Percentiles rank a stretch among this genome's conserved stretches.
Evolutionary conservation across 2,797 vertebrate species (phyloP).

Genomic region (Sebastes umbrosus): DNA sequence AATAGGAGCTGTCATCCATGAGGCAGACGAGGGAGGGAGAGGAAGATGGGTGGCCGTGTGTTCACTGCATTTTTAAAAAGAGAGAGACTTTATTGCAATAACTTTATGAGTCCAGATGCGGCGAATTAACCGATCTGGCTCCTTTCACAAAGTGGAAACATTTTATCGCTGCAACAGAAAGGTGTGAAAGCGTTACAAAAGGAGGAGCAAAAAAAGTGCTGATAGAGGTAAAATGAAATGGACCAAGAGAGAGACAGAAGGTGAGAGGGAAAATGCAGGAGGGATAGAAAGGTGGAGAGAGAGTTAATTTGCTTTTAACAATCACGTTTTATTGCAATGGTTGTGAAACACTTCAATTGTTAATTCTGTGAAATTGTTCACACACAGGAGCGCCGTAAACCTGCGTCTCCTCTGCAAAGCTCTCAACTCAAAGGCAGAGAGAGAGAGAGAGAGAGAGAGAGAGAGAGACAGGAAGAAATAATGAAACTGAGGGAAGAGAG

Average conservation of each 20-base stretch:
- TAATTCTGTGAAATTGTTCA: slow-evolving; percentile 24
- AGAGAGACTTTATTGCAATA: slow-evolving; percentile 18
- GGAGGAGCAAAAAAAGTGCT: slow-evolving; percentile 22
- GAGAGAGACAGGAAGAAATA: slow-evolving; percentile 5
- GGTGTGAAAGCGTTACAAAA: slow-evolving; percentile 4
- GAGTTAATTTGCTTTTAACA: slow-evolving; percentile 42
- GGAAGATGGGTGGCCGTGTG: slow-evolving; percentile 1
- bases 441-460: not conserved
- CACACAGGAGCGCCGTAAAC: slow-evolving; percentile 20
- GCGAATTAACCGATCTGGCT: slow-evolving; percentile 9
- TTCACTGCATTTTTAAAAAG: slow-evolving; percentile 53
- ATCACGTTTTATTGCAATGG: slow-evolving; percentile 29
- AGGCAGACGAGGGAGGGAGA: slow-evolving; percentile 34
- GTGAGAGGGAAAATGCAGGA: not conserved
- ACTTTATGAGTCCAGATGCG: slow-evolving; percentile 50
- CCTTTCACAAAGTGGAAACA: slow-evolving; percentile 27
- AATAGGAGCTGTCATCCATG: slow-evolving; percentile 66
- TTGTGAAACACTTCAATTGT: slow-evolving; percentile 35
- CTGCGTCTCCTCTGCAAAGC: not conserved
- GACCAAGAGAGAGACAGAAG: slow-evolving; percentile 17
- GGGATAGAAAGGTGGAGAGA: not conserved
- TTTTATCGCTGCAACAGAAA: slow-evolving; percentile 36
- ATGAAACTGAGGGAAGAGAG: not conserved
- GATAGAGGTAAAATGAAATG: slow-evolving; percentile 47
- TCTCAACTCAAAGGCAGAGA: slow-evolving; percentile 1